A percentile compares a stretch with the other conserved stretches of the same genome.
phyloP scores from a whole-genome alignment of 2,888 invertebrate species.

The Pegoplata infirma region DNA sequence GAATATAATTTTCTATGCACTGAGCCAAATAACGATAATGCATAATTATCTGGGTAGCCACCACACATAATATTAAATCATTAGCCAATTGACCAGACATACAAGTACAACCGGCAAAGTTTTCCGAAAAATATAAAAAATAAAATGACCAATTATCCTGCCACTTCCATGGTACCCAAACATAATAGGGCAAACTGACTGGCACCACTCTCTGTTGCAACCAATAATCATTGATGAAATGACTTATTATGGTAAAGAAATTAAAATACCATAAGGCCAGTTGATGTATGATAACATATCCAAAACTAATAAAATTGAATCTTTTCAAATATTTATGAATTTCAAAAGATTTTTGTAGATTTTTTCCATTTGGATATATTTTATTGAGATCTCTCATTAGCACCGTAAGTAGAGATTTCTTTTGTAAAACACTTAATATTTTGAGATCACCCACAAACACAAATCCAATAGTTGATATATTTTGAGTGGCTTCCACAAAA shows the following conservation, averaged over 20 bases:
- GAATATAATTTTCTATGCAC: slow-evolving; percentile 64
- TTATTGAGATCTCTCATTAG: slow-evolving; percentile 66
- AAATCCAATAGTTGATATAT: slow-evolving; percentile 71
- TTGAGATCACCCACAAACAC: slow-evolving; percentile 70
- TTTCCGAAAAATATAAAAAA: slow-evolving; percentile 67
- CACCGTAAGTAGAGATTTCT: slow-evolving; percentile 64
- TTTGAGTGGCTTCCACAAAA: slow-evolving; percentile 73
- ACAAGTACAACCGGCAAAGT: slow-evolving; percentile 69
- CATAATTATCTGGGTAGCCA: slow-evolving; percentile 73
- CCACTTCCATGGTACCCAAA: slow-evolving; percentile 72
- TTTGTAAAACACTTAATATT: slow-evolving; percentile 68
- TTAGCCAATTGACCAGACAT: slow-evolving; percentile 70
- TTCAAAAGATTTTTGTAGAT: slow-evolving; percentile 63
- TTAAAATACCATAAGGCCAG: slow-evolving; percentile 73
- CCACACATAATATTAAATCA: slow-evolving; percentile 72
- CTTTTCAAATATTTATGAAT: slow-evolving; percentile 51
- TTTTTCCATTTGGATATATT: slow-evolving; percentile 66
- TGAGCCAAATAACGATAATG: slow-evolving; percentile 70
- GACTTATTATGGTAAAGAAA: slow-evolving; percentile 68
- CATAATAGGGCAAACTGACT: slow-evolving; percentile 68
- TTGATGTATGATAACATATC: slow-evolving; percentile 69
- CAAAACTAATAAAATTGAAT: slow-evolving; percentile 65
- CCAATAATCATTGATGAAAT: slow-evolving; percentile 68
- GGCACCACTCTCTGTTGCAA: slow-evolving; percentile 61
- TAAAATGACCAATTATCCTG: slow-evolving; percentile 67